Base-by-base conservation (phyloP, 2,888 invertebrate genomes). In the Meloe dianella region DNA sequence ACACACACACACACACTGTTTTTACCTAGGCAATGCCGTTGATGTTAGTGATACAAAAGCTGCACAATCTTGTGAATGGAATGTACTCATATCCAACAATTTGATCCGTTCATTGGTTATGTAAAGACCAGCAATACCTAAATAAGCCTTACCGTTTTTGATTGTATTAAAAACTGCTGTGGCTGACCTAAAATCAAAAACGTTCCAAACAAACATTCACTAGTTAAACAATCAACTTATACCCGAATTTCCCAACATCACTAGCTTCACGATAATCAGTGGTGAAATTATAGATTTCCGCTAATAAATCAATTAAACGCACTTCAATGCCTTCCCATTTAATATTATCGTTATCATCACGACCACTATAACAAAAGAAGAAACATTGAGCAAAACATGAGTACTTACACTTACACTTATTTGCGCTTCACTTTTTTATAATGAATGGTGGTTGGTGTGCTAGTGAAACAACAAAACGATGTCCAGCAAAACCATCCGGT, bases 291-390 rank as follows among this genome's bases (percentile, higher is more conserved):
- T 92, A 87, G 72, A 86, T 85, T 72, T 87, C 83, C 0, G 89
- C 87, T 24, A 93, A 80, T 41, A 91, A 76, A 67, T 86, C 84
- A 1, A 93, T 80, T 14, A 93, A 76, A 69, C 91, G 86, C 61
- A 90, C 84, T 85, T 94, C 93, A n/a, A 92, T 82, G 9, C 93
- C 93, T 80, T 93, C 93, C 92, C 90, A 91, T 38, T 85, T 84
- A 10, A 86, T 85, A 41, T 87, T 86, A 64, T 87, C 79, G 68
- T 87, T 86, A 10, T 84, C 80, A 74, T 79, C 73, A 72, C 73
- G 61, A 63, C 75, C 78, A 64, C 83, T 84, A 61, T 61, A 78
- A 76, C 66, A 6, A 30, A 24, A 27, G n/a, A n/a, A n/a, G n/a
- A n/a, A n/a, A n/a, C n/a, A n/a, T n/a, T n/a, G n/a, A n/a, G n/a